phyloP scores from a whole-genome alignment of 2,888 invertebrate species.

The Apomyelois bistriatella region DNA sequence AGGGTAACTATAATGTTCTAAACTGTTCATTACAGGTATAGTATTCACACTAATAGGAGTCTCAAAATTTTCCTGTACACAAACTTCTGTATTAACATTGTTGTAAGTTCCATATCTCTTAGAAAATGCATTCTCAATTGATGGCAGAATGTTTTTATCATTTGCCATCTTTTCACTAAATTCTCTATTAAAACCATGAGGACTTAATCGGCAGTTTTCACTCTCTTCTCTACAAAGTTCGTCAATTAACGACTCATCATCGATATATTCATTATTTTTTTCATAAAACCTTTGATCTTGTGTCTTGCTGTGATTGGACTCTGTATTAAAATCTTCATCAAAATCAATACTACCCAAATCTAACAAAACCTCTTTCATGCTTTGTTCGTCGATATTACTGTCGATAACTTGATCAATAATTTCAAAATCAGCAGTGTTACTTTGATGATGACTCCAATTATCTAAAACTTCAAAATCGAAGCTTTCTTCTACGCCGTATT shows the following conservation, averaged over 20 bases:
- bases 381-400: slow-evolving; percentile 62
- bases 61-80: slow-evolving; percentile 26
- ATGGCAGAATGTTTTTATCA: slow-evolving; percentile 59
- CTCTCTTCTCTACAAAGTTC: slow-evolving; percentile 70
- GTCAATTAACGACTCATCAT: slow-evolving; percentile 70
- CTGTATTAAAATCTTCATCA: slow-evolving; percentile 52
- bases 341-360: slow-evolving; percentile 69
- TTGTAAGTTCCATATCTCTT: slow-evolving; percentile 59
- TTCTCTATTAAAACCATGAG: slow-evolving; percentile 60
- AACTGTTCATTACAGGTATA: slow-evolving; percentile 44
- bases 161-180: slow-evolving; percentile 45
- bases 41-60: slow-evolving; percentile 25
- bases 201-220: slow-evolving; percentile 55
- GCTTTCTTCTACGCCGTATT: slow-evolving; percentile 64
- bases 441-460: slow-evolving; percentile 42
- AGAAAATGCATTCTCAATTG: slow-evolving; percentile 70
- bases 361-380: slow-evolving; percentile 68
- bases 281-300: slow-evolving; percentile 40
- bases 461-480: slow-evolving; percentile 69
- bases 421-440: slow-evolving; percentile 51
- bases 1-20: slow-evolving; percentile 72
- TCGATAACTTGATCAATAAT: slow-evolving; percentile 63
- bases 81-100: slow-evolving; percentile 36
- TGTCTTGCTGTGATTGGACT: slow-evolving; percentile 36
- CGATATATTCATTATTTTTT: slow-evolving; percentile 63